Evolutionary conservation across 2,888 invertebrate genomes (phyloP).

Genomic region (Cerastis leucographa): DNA sequence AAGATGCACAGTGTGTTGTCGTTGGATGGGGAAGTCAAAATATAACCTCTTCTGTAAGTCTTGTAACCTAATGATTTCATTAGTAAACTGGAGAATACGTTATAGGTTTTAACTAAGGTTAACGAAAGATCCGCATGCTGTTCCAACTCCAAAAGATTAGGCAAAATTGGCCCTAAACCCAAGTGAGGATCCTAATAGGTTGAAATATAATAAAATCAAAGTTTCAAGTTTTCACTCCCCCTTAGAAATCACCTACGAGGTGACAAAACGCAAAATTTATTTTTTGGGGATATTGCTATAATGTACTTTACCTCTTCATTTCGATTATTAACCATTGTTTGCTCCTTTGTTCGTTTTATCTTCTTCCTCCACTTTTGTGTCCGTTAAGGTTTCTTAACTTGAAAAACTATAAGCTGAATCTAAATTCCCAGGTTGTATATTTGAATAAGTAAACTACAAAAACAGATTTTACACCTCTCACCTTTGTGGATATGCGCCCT

Average conservation of each 20-base stretch:
- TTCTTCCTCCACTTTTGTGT: neutral
- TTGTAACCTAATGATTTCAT: neutral
- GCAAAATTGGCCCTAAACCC: neutral
- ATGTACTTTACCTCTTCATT: no score
- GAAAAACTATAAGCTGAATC: neutral
- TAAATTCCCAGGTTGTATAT: neutral
- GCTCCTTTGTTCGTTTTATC: no score
- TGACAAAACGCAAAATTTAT: no score
- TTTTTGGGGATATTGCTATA: no score
- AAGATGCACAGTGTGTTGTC: slow-evolving; percentile 28
- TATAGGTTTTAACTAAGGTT: neutral
- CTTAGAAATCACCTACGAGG: neutral
- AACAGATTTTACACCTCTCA: neutral
- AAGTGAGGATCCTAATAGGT: neutral
- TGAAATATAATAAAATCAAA: neutral
- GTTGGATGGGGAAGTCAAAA: slow-evolving; percentile 44
- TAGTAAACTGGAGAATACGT: neutral
- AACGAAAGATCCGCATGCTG: neutral
- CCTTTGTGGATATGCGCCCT: neutral
- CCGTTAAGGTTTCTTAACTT: neutral
- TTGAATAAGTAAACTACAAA: neutral
- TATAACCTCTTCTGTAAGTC: slow-evolving; percentile 3
- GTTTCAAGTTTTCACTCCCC: neutral
- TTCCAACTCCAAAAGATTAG: neutral
- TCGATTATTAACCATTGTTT: no score